Percentiles rank a stretch among this genome's conserved stretches.
Conservation (phyloP, 1,140 invertebrate species). For the Tetragonula clypearis region DNA sequence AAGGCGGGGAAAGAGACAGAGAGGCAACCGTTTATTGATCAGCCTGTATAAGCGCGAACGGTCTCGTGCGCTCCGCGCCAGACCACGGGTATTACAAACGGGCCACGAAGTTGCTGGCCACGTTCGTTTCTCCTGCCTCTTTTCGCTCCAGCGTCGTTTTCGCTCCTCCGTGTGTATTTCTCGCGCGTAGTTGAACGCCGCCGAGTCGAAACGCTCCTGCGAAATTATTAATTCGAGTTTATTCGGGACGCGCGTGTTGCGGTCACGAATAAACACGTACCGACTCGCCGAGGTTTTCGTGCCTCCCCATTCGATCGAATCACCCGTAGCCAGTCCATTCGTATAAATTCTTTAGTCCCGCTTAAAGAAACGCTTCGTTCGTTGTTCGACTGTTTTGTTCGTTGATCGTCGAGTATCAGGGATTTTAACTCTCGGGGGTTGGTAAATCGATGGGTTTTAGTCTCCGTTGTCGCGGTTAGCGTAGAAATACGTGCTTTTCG, state of each 20-base stretch:
- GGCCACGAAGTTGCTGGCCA: slow-evolving; percentile 39
- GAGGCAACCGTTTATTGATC: slow-evolving; percentile 55
- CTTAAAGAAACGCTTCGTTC: not conserved
- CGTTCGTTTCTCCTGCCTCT: slow-evolving; percentile 33
- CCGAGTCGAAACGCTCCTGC: not conserved
- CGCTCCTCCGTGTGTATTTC: no score
- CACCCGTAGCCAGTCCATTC: not conserved
- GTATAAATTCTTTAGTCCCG: not conserved
- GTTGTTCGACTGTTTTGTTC: not conserved
- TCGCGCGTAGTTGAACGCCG: no score
- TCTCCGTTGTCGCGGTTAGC: no score
- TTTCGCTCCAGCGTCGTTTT: no score
- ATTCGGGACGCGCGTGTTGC: slow-evolving; percentile 5
- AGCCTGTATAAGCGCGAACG: slow-evolving; percentile 50
- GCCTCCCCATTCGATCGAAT: not conserved
- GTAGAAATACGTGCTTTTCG: not conserved
- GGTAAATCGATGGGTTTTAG: no score
- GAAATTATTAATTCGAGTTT: slow-evolving; percentile 51
- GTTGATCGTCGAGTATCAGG: not conserved
- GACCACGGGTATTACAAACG: slow-evolving; percentile 53
- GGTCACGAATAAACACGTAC: slow-evolving; percentile 13
- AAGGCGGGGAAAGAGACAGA: not conserved
- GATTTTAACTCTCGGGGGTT: no score
- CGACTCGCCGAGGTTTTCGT: not conserved
- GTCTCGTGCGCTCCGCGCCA: slow-evolving; percentile 10